These are phyloP conservation scores for Drosophila serrata DNA, from an alignment of 1,140 invertebrate genomes.

Conservation along the genomic window DNA sequence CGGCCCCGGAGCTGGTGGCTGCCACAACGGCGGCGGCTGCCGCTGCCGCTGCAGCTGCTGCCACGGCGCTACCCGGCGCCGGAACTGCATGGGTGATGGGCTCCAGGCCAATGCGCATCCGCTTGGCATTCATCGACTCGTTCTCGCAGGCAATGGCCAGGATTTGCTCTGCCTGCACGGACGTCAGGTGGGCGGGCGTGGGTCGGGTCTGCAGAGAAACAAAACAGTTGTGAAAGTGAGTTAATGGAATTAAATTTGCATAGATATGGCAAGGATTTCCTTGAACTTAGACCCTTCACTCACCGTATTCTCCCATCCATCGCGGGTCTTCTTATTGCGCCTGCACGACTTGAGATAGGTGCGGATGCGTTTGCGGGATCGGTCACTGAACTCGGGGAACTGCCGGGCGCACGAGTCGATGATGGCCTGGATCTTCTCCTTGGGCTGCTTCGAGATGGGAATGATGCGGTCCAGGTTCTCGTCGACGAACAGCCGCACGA, in stretches of 20 bases:
- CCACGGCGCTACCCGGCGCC: constrained; percentile 87
- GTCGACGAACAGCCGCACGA: constrained; percentile 98
- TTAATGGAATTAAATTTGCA: background rate
- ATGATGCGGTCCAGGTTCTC: constrained; percentile 98
- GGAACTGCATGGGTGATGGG: constrained; percentile 95
- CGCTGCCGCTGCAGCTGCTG: constrained; percentile 85
- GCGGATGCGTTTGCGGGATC: constrained; percentile 96
- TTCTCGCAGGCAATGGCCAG: constrained; percentile 98
- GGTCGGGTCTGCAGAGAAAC: constrained; percentile 87
- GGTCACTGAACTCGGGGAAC: constrained; percentile 98
- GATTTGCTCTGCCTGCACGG: constrained; percentile 97
- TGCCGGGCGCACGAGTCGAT: constrained; percentile 98
- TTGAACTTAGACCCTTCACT: constrained; percentile 12
- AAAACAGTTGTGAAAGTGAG: background rate
- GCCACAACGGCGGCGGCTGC: constrained; percentile 68
- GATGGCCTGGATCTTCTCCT: constrained; percentile 99
- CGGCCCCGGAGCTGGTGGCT: constrained; percentile 50
- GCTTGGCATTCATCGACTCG: constrained; percentile 97
- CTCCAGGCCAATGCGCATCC: constrained; percentile 97
- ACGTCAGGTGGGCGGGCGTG: constrained; percentile 98
- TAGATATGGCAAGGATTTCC: background rate
- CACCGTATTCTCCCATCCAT: constrained; percentile 87
- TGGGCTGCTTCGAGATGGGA: constrained; percentile 98
- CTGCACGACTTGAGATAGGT: constrained; percentile 98
- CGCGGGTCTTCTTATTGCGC: constrained; percentile 95